Conservation (phyloP, 2,888 invertebrate species). For the Charanyca ferruginea region DNA sequence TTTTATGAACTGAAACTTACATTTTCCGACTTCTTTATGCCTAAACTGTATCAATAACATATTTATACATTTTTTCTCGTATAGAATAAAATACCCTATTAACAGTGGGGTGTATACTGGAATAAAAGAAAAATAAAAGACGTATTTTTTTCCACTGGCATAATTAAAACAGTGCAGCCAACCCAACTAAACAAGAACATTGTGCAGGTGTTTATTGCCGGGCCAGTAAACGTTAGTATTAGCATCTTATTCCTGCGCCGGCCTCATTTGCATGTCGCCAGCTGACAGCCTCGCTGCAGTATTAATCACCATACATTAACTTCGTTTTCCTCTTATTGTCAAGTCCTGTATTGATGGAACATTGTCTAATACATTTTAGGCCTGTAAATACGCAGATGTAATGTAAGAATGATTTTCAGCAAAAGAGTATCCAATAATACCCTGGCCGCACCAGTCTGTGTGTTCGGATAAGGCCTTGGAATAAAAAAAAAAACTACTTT, state of each 20-base stretch:
- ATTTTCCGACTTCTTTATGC: too few relatives aligned
- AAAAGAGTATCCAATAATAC: not conserved
- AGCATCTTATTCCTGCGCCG: conserved; percentile 45
- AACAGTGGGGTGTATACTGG: too few relatives aligned
- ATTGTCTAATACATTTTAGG: conserved; percentile 8
- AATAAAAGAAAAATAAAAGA: not conserved
- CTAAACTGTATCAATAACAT: too few relatives aligned
- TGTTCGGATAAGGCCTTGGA: not conserved
- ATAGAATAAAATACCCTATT: too few relatives aligned
- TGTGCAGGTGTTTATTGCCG: conserved; percentile 40
- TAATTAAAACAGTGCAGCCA: conserved; percentile 3
- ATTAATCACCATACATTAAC: conserved; percentile 64
- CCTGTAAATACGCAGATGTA: not conserved
- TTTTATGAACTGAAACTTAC: too few relatives aligned
- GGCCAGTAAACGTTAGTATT: conserved; percentile 27
- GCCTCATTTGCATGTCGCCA: conserved; percentile 57
- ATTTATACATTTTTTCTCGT: too few relatives aligned
- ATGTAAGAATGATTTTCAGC: not conserved
- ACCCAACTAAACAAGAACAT: conserved; percentile 1
- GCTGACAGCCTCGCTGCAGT: conserved; percentile 36
- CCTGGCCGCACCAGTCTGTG: not conserved
- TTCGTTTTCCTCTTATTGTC: conserved; percentile 58
- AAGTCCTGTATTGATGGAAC: conserved; percentile 26
- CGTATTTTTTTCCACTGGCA: conserved; percentile 23
- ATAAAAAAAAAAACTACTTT: not conserved